Percentiles rank a stretch among this genome's conserved stretches.
phyloP scores from a whole-genome alignment of 1,140 invertebrate genomes.

The Nebria ingens region DNA sequence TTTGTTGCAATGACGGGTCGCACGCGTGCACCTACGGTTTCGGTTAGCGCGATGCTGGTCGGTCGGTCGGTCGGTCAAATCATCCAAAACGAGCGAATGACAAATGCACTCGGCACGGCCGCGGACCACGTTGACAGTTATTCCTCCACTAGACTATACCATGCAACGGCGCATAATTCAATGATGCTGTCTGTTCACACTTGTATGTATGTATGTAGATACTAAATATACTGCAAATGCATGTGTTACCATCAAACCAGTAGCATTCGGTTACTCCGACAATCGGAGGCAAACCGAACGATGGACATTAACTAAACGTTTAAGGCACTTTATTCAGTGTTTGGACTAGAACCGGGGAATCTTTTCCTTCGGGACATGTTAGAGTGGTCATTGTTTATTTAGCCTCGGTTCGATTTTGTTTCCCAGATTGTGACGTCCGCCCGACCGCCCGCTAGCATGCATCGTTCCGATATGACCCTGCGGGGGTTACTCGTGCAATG shows the following conservation, averaged over 20 bases:
- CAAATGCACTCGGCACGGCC: conserved; percentile 31
- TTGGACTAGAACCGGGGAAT: background rate
- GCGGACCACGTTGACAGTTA: conserved; percentile 4
- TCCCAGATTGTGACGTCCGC: conserved; percentile 11
- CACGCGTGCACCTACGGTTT: conserved; percentile 24
- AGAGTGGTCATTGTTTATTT: conserved; percentile 19
- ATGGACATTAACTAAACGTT: conserved; percentile 8
- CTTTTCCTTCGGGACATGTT: conserved; percentile 16
- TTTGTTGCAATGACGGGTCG: conserved; percentile 32
- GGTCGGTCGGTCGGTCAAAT: conserved; percentile 29
- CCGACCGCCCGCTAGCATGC: background rate
- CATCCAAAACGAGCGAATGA: conserved; percentile 33
- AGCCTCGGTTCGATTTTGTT: conserved; percentile 10
- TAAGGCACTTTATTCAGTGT: conserved; percentile 7
- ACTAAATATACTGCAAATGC: too few relatives aligned
- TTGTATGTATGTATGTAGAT: too few relatives aligned
- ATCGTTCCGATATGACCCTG: background rate
- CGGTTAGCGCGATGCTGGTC: conserved; percentile 20
- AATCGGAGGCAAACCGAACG: background rate
- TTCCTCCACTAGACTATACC: background rate
- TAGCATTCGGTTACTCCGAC: too few relatives aligned
- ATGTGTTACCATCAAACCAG: too few relatives aligned
- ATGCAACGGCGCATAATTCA: background rate
- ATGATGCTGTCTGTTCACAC: background rate
- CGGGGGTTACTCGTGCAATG: background rate